These are phyloP conservation scores for Aldrovandia affinis DNA, from an alignment of 2,797 vertebrate genomes.

Conservation along the genomic window DNA sequence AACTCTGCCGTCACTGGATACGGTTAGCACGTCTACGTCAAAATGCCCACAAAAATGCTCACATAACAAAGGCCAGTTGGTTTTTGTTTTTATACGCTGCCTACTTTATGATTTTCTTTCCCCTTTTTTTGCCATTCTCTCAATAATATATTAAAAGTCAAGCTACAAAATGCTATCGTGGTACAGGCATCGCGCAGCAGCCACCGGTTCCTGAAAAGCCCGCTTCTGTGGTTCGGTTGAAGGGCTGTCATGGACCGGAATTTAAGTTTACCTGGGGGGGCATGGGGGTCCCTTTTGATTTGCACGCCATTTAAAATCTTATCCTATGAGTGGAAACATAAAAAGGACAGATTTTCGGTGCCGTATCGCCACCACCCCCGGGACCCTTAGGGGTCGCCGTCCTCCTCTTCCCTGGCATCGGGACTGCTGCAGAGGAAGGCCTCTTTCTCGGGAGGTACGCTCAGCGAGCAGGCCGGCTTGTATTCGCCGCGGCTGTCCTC, in stretches of 20 bases:
- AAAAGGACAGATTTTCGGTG: not conserved
- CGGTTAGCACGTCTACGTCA: too few relatives aligned
- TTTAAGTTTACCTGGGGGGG: conserved; percentile 2
- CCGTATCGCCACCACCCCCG: not conserved
- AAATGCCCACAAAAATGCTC: too few relatives aligned
- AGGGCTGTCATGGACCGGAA: not conserved
- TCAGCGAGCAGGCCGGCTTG: conserved; percentile 58
- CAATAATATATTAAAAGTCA: not conserved
- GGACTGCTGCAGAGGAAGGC: conserved; percentile 54
- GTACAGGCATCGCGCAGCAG: not conserved
- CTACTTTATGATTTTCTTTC: not conserved
- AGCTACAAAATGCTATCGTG: not conserved
- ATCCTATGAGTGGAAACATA: not conserved
- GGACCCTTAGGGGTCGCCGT: conserved; percentile 45
- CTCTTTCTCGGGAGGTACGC: conserved; percentile 62
- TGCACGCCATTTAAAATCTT: not conserved
- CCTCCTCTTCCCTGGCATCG: conserved; percentile 29
- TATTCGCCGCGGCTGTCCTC: conserved; percentile 55
- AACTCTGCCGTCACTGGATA: too few relatives aligned
- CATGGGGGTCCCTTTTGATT: not conserved
- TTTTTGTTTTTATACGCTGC: not conserved
- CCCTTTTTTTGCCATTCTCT: not conserved
- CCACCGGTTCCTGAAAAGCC: not conserved
- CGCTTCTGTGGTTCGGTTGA: not conserved
- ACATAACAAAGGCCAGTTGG: not conserved